Base-by-base conservation (phyloP, 2,113 vertebrate species). In the Propithecus coquereli region DNA sequence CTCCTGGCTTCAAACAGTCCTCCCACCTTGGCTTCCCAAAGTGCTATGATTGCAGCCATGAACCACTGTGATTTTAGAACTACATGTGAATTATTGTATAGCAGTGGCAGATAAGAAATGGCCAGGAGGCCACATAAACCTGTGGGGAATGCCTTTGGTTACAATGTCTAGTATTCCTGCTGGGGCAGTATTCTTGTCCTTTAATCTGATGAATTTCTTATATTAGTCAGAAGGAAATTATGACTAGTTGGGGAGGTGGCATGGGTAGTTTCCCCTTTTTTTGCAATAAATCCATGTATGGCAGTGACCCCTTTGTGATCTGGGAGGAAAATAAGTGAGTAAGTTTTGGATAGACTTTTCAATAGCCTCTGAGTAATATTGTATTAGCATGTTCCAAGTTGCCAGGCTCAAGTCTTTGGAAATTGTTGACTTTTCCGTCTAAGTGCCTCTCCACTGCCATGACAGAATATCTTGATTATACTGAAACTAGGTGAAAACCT, bases 321-420 rank as follows among this genome's bases (percentile, higher is more conserved):
- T 88, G 61, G 57, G 59, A 68, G 47, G 57, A 68, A 93, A 80
- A 37, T 68, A 80, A 47, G 18, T 54, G 74, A 74, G 2, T 79
- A 88, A 20, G 11, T 87, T 77, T 91, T 92, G 59, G 88, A 84
- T 77, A 66, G 34, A 92, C 17, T 87, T 94, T 50, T 94, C 32
- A 92, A 0, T 96, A 37, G 37, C 66, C 61, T 80, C 1, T 71
- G 57, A 84, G 54, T 71, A 91, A 76, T n/a, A 10, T 25, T 61
- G 23, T 45, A 20, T 76, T 86, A 50, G 25, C n/a, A 40, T 70
- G 79, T 81, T 93, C 37, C 52, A 9, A 74, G 61, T 83, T 85
- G 18, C 34, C 57, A 61, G 59, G 40, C 73, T 79, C 63, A 37
- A 32, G 30, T 77, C 43, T 95, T 68, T 89, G 65, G 86, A 93